A percentile compares a stretch with the other conserved stretches of the same genome.
These are phyloP conservation scores for Ailuropoda melanoleuca DNA, from an alignment of 2,113 vertebrate species.

Conservation along the genomic window DNA sequence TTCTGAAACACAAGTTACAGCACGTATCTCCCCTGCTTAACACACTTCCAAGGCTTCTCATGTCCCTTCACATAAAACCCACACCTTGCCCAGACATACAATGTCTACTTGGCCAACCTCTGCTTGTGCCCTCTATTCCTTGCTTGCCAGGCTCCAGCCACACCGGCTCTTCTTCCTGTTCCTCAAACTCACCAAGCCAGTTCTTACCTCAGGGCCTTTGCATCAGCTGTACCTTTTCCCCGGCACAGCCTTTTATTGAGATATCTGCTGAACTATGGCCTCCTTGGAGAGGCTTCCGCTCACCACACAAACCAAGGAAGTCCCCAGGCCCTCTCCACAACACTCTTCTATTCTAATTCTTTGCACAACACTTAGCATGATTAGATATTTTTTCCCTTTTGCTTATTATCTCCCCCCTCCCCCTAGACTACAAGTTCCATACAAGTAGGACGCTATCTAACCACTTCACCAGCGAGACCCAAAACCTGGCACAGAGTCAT, in stretches of 20 bases:
- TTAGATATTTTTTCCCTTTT: too few relatives aligned
- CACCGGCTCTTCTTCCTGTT: neutral
- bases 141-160: neutral
- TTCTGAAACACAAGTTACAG: neutral
- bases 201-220: neutral
- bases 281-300: neutral
- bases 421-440: neutral
- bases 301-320: neutral
- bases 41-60: neutral
- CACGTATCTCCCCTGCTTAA: neutral
- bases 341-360: neutral
- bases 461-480: neutral
- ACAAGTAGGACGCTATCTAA: neutral
- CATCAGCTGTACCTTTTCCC: neutral
- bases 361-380: neutral
- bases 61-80: neutral
- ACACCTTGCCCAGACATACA: neutral
- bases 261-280: neutral
- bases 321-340: too few relatives aligned
- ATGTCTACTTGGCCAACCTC: neutral
- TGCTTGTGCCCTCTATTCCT: neutral
- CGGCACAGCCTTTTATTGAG: neutral
- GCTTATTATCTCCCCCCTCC: neutral
- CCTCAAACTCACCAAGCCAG: neutral
- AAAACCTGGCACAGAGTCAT: neutral